Conservation (phyloP, 30 jellyfish, hydroid and myxozoan genomes). For the Clytia hemisphaerica region DNA sequence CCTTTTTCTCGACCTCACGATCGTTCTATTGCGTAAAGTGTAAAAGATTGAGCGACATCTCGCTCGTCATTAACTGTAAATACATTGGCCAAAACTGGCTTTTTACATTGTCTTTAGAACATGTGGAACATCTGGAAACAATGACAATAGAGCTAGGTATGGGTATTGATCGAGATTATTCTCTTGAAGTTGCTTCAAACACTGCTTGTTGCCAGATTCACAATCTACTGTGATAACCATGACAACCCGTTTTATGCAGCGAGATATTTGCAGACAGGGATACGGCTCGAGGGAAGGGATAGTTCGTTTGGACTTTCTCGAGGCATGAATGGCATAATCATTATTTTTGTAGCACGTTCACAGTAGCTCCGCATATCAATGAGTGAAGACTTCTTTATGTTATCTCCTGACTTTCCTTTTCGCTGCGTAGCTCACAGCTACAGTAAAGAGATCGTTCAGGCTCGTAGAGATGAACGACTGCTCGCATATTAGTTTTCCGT, state of each 20-base stretch:
- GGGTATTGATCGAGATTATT: no score
- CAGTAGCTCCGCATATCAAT: not conserved
- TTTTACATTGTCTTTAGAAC: not conserved
- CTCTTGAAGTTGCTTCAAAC: no score
- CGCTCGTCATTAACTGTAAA: not conserved
- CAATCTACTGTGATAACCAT: constrained; percentile 15
- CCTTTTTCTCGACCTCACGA: not conserved
- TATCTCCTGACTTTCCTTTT: constrained; percentile 24
- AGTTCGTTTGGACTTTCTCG: not conserved
- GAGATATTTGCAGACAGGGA: not conserved
- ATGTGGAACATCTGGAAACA: no score
- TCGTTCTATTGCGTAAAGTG: constrained; percentile 3
- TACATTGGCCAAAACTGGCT: not conserved
- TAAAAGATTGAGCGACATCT: not conserved
- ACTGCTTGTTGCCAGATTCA: no score
- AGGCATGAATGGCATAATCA: not conserved
- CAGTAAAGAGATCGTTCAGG: not conserved
- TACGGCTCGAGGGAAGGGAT: constrained; percentile 9
- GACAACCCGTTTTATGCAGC: constrained; percentile 2
- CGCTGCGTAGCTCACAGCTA: constrained; percentile 2
- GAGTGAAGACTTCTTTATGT: constrained; percentile 1
- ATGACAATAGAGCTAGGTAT: no score
- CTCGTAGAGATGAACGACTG: not conserved
- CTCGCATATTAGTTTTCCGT: constrained; percentile 2
- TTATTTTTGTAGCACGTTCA: not conserved